A percentile compares a stretch with the other conserved stretches of the same genome.
These are phyloP conservation scores for Crioceris asparagi DNA, from an alignment of 2,888 invertebrate species.

Conservation along the genomic window DNA sequence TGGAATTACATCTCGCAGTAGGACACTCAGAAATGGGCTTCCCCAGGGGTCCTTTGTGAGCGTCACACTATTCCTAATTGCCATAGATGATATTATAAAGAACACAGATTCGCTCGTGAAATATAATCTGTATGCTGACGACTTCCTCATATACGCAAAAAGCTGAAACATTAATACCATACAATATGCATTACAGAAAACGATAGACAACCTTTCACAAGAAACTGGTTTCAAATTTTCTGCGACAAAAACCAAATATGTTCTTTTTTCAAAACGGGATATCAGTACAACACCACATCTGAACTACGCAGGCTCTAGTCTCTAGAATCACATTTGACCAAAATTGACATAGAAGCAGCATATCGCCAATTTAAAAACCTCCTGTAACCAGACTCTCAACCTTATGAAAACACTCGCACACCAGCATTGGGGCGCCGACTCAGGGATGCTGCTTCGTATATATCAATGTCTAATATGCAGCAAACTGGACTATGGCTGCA, in stretches of 20 bases:
- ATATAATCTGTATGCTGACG: constrained; percentile 4
- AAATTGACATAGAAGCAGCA: no score
- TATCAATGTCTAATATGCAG: no score
- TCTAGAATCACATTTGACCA: no score
- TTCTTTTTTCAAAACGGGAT: background rate
- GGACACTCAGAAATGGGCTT: background rate
- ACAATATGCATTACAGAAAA: background rate
- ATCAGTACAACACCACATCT: background rate
- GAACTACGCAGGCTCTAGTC: no score
- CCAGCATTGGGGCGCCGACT: no score
- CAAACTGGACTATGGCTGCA: no score
- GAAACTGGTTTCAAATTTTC: background rate
- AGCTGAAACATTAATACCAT: background rate
- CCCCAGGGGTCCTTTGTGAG: constrained; percentile 2
- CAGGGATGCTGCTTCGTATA: no score
- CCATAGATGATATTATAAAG: background rate
- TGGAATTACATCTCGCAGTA: background rate
- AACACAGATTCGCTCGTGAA: background rate
- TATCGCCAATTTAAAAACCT: no score
- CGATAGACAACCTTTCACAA: background rate
- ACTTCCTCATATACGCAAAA: background rate
- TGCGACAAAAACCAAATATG: background rate
- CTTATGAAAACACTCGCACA: no score
- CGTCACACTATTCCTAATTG: constrained; percentile 2
- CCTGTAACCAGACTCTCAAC: no score